Percentiles rank a stretch among this genome's conserved stretches.
Evolutionary conservation across 2,888 invertebrate genomes (phyloP).

Genomic region (Synergus itoensis): DNA sequence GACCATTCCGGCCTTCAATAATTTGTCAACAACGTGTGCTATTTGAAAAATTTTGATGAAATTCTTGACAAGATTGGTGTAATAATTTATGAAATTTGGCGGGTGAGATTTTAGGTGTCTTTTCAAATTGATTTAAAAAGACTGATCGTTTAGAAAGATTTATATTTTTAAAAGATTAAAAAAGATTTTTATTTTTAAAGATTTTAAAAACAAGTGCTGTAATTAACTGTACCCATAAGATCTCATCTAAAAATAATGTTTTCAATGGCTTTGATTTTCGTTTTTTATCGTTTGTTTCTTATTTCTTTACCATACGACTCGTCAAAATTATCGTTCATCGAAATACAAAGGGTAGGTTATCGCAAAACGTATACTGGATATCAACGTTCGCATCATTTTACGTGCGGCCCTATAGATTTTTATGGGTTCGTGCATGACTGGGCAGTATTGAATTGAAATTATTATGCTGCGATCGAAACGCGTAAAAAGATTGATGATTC

Average conservation of each 20-base stretch:
- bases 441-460: slow-evolving; percentile 37
- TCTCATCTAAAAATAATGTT: neutral
- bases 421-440: slow-evolving; percentile 37
- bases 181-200: no score
- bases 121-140: no score
- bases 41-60: neutral
- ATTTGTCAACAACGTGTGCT: slow-evolving; percentile 53
- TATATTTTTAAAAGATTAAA: no score
- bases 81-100: neutral
- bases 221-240: neutral
- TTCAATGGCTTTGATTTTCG: neutral
- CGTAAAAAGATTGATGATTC: slow-evolving; percentile 35
- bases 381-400: slow-evolving; percentile 34
- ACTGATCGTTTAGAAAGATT: neutral
- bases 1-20: slow-evolving; percentile 52
- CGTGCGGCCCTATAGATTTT: slow-evolving; percentile 33
- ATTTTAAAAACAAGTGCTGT: neutral
- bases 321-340: slow-evolving; percentile 16
- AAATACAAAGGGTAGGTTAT: slow-evolving; percentile 17
- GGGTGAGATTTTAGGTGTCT: neutral
- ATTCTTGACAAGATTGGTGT: neutral
- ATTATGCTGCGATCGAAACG: slow-evolving; percentile 34
- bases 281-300: slow-evolving; percentile 7
- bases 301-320: slow-evolving; percentile 13
- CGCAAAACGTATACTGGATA: slow-evolving; percentile 17